These are phyloP conservation scores for Hydractinia symbiolongicarpus DNA, from an alignment of 30 jellyfish, hydroid and myxozoan genomes.

Conservation along the genomic window DNA sequence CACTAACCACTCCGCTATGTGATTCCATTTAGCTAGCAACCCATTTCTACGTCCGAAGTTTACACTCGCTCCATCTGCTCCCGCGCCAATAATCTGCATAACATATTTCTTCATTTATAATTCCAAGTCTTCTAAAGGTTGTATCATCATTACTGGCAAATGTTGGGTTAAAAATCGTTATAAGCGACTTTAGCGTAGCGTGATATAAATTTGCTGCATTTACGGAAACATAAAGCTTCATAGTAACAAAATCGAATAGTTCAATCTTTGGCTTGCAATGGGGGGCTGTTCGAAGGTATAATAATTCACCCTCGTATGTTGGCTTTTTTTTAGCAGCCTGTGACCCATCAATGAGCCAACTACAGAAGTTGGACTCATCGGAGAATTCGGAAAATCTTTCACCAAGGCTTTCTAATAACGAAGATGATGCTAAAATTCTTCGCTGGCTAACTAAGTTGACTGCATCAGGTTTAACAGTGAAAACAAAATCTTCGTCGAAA, in stretches of 20 bases:
- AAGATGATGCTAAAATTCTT: not conserved
- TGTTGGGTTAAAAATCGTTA: not conserved
- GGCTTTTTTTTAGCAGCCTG: not conserved
- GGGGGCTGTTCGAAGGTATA: conserved; percentile 2
- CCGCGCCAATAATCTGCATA: not conserved
- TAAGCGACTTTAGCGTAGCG: not conserved
- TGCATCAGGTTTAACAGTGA: not conserved
- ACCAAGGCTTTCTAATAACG: not conserved
- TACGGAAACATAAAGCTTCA: conserved; percentile 6
- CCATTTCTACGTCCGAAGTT: not conserved
- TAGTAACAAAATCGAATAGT: not conserved
- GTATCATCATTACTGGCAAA: not conserved
- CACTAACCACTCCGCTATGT: conserved; percentile 2
- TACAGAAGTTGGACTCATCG: not conserved
- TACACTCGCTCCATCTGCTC: conserved; percentile 2
- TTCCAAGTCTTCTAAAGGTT: not conserved
- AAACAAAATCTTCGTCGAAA: not conserved
- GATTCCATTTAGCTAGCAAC: not conserved
- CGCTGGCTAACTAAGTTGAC: not conserved
- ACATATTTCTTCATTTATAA: not conserved
- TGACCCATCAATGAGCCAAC: conserved; percentile 6
- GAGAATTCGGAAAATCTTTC: not conserved
- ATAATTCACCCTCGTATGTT: not conserved
- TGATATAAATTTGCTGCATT: conserved; percentile 13
- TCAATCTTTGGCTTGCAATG: not conserved